These are phyloP conservation scores for Petrosia ficiformis DNA, from an alignment of 37 sponge, comb jelly and placozoan species.

Conservation along the genomic window DNA sequence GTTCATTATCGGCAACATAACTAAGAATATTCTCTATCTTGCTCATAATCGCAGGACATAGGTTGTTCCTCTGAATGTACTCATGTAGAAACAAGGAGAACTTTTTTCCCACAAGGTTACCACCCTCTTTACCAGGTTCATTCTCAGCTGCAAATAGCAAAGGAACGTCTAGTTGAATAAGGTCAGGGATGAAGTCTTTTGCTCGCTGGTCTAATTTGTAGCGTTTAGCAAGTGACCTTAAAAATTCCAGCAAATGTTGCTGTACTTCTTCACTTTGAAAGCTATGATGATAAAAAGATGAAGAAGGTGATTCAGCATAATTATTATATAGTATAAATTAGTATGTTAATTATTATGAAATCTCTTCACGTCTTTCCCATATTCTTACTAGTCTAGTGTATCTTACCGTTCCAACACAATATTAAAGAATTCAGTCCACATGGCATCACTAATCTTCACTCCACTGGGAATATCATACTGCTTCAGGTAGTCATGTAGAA, in stretches of 20 bases:
- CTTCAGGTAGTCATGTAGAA: slow-evolving; percentile 33
- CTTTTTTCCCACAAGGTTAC: slow-evolving; percentile 3
- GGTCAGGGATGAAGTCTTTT: slow-evolving; percentile 37
- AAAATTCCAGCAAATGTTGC: slow-evolving; percentile 29
- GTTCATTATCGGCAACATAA: slow-evolving; percentile 1
- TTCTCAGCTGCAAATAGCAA: slow-evolving; percentile 26
- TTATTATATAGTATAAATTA: too few relatives aligned
- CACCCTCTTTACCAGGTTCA: background rate
- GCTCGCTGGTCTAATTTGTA: slow-evolving; percentile 26
- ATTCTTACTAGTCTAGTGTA: too few relatives aligned
- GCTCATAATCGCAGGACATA: slow-evolving; percentile 6
- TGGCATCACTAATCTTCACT: slow-evolving; percentile 30
- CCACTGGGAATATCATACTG: slow-evolving; percentile 16
- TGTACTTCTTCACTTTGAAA: slow-evolving; percentile 10
- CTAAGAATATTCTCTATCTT: background rate
- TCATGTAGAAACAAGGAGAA: slow-evolving; percentile 12
- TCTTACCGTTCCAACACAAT: slow-evolving; percentile 24
- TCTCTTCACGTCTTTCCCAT: too few relatives aligned
- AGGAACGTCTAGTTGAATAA: slow-evolving; percentile 37
- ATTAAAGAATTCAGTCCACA: slow-evolving; percentile 45
- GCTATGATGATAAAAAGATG: background rate
- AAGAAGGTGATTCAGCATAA: too few relatives aligned
- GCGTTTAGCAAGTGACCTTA: slow-evolving; percentile 5
- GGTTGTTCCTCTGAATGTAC: slow-evolving; percentile 31
- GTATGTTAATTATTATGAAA: too few relatives aligned